Base-by-base conservation (phyloP, 2,888 invertebrate species). In the Tiliacea citrago region DNA sequence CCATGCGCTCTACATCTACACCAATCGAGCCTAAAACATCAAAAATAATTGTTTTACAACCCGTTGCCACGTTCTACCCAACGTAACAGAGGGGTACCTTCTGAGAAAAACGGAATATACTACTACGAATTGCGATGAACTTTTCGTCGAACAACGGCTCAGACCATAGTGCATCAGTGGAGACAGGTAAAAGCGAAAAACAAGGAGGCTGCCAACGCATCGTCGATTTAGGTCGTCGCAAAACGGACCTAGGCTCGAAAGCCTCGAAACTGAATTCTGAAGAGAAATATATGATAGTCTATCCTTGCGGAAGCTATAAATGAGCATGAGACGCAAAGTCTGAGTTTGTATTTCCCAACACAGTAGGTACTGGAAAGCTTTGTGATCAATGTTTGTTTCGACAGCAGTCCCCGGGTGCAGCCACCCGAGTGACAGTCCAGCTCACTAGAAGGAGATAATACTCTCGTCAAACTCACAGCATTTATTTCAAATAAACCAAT, bases 181-280 rank as follows among this genome's bases (percentile, higher is more conserved):
- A n/a, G 10, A 29, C 24, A 39, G 62, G 24, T 18, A 29, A 10
- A 39, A 73, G 42, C 47, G 55, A 58, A 47, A 47, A 70, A 47
- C 16, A 21, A 79, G n/a, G n/a, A n/a, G n/a, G n/a, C n/a, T 51
- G 13, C n/a, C 18, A 35, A 24, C 39, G 39, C 67, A 29, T 5
- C 42, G 24, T n/a, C 29, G 42, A 75, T 42, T 29, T 51, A 65
- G 63, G 45, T 65, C 21, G n/a, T 65, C 65, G 35, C 47, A 35
- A 61, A 68, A 68, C 24, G 47, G 29, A 61, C 9, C n/a, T 45
- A 45, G 51, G 51, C 51, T 45, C 7, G n/a, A 75, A 49, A 57
- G 35, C 60, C 29, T 35, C 21, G 49, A 47, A 79, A 73, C 51
- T 49, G 62, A 57, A 81, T 81, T 75, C 35, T 49, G 53, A 71